Conservation (phyloP, 2,113 vertebrate genomes). For the Ancistrus triradiatus region DNA sequence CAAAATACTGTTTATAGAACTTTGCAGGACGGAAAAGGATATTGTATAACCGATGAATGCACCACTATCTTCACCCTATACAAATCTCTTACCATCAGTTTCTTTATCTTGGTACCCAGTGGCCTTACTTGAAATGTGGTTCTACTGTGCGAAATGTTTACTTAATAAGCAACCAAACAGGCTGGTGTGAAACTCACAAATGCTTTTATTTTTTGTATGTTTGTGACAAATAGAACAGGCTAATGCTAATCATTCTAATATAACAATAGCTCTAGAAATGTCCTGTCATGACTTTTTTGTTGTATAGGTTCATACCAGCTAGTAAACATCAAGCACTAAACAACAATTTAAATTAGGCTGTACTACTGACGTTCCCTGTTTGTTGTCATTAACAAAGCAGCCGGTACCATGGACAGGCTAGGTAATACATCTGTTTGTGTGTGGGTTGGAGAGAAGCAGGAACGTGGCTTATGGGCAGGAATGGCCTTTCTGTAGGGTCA, state of each 20-base stretch:
- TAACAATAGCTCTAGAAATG: no score
- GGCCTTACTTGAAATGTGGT: constrained; percentile 29
- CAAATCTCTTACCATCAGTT: constrained; percentile 9
- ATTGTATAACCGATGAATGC: no score
- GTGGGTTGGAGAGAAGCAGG: constrained; percentile 5
- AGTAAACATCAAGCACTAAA: no score
- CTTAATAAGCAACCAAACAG: constrained; percentile 20
- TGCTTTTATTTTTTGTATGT: no score
- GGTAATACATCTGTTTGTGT: constrained; percentile 32
- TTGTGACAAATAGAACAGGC: no score
- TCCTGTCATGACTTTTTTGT: no score
- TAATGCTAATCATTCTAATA: no score
- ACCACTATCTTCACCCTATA: constrained; percentile 23
- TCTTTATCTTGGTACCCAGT: constrained; percentile 30
- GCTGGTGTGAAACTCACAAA: constrained; percentile 39
- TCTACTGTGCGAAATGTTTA: constrained; percentile 29
- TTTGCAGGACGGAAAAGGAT: no score
- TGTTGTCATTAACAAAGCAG: constrained; percentile 1
- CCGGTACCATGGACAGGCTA: constrained; percentile 53
- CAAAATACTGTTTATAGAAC: no score
- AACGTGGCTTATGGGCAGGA: constrained; percentile 49
- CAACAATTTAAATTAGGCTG: no score
- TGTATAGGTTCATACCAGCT: no score
- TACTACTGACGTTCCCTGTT: constrained; percentile 24
- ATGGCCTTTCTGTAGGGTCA: constrained; percentile 71